phyloP scores from a whole-genome alignment of 2,888 invertebrate genomes.

The Coelopa pilipes region DNA sequence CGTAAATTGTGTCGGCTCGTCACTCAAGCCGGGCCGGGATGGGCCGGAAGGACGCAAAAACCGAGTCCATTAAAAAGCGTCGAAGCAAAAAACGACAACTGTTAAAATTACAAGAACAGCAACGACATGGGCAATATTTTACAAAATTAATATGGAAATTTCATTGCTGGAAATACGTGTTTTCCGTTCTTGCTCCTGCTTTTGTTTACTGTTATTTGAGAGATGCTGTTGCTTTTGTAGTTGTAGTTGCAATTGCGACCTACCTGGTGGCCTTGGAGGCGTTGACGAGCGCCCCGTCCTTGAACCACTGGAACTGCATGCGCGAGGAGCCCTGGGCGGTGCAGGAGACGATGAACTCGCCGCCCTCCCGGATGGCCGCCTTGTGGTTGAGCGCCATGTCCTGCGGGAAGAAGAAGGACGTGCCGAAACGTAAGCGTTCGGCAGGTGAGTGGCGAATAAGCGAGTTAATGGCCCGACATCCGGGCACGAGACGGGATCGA shows the following conservation, averaged over 20 bases:
- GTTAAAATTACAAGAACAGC: too few species aligned
- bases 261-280: slow-evolving; percentile 79
- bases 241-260: slow-evolving; percentile 48
- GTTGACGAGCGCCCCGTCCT: slow-evolving; percentile 81
- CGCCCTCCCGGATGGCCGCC: slow-evolving; percentile 73
- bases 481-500: background rate
- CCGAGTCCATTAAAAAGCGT: too few species aligned
- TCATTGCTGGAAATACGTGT: too few species aligned
- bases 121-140: too few species aligned
- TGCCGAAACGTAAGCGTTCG: too few species aligned
- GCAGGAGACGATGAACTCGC: slow-evolving; percentile 82
- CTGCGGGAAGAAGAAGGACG: slow-evolving; percentile 61
- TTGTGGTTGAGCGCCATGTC: slow-evolving; percentile 69
- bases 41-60: too few species aligned
- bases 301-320: slow-evolving; percentile 83
- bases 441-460: background rate
- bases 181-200: background rate
- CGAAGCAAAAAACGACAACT: too few species aligned
- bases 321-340: slow-evolving; percentile 80
- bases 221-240: too few species aligned
- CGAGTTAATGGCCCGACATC: background rate
- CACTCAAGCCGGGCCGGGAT: too few species aligned
- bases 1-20: too few species aligned
- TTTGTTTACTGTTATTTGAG: too few species aligned
- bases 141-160: too few species aligned